Evolutionary conservation across 2,888 invertebrate genomes (phyloP).

Genomic region (Caenorhabditis japonica): DNA sequence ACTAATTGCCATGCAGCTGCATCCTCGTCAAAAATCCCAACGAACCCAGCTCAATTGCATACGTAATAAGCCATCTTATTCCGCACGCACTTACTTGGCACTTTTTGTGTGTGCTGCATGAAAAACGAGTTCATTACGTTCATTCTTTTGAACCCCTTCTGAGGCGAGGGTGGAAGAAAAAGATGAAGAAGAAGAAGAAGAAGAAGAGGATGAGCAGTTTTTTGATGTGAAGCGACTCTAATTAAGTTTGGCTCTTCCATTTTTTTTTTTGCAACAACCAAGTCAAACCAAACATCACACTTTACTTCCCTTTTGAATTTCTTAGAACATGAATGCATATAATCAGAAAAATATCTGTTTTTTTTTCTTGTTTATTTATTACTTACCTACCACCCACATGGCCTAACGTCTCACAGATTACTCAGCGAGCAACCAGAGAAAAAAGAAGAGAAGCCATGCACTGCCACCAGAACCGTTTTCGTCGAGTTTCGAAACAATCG

Average conservation of each 20-base stretch:
- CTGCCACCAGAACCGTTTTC: slow-evolving; percentile 12
- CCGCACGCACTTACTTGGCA: neutral
- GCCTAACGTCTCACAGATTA: slow-evolving; percentile 31
- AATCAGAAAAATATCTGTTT: neutral
- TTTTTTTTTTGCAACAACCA: slow-evolving; percentile 12
- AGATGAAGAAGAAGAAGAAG: too few relatives aligned
- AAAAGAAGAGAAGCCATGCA: neutral
- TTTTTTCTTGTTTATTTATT: neutral
- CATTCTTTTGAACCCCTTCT: neutral
- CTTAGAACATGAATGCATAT: neutral
- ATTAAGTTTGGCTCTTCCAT: slow-evolving; percentile 35
- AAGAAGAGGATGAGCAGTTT: too few relatives aligned
- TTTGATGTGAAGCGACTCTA: slow-evolving; percentile 35
- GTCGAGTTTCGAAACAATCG: slow-evolving; percentile 29
- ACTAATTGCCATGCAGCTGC: too few relatives aligned
- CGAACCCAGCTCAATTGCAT: too few relatives aligned
- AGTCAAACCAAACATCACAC: slow-evolving; percentile 29
- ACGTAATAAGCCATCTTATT: slow-evolving; percentile 10
- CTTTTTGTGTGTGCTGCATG: slow-evolving; percentile 1
- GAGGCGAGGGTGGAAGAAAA: too few relatives aligned
- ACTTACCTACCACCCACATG: slow-evolving; percentile 6
- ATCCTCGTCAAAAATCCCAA: too few relatives aligned
- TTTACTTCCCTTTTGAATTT: neutral
- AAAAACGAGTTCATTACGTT: neutral
- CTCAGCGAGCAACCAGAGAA: too few relatives aligned